phyloP scores from a whole-genome alignment of 1,140 invertebrate species.

The Oreohelix idahoensis region DNA sequence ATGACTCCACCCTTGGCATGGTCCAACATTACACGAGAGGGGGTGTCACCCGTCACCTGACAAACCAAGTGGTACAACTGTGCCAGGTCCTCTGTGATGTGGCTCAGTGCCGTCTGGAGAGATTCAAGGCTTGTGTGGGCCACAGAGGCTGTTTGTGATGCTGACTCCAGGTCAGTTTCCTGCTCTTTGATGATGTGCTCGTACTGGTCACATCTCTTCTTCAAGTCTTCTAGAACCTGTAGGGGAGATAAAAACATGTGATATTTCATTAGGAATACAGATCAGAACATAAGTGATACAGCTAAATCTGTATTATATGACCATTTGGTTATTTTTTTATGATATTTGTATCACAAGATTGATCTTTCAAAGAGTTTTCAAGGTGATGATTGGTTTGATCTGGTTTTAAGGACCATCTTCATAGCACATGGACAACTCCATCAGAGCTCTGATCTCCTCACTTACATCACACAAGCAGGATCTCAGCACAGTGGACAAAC shows the following conservation, averaged over 20 bases:
- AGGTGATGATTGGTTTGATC: too few species aligned
- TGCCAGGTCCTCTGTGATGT: constrained; percentile 91
- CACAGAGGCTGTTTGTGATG: constrained; percentile 84
- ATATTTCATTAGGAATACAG: too few species aligned
- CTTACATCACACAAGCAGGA: too few species aligned
- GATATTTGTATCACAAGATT: too few species aligned
- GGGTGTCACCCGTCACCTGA: constrained; percentile 89
- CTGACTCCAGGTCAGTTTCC: constrained; percentile 82
- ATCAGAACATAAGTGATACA: too few species aligned
- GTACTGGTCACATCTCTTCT: constrained; percentile 76
- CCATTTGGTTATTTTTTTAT: too few species aligned
- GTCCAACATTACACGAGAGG: constrained; percentile 88
- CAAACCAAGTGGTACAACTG: constrained; percentile 79
- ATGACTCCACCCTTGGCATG: constrained; percentile 75
- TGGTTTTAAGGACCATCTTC: too few species aligned
- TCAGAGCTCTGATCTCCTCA: too few species aligned
- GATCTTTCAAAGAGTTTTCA: too few species aligned
- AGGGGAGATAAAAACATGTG: neutral
- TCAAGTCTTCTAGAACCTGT: constrained; percentile 70
- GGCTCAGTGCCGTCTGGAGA: constrained; percentile 78
- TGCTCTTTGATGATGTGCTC: constrained; percentile 84
- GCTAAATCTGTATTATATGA: too few species aligned
- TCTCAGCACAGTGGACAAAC: too few species aligned
- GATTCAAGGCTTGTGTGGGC: constrained; percentile 81
- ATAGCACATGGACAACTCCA: too few species aligned